These are phyloP conservation scores for Cardinalis cardinalis DNA, from an alignment of 2,113 vertebrate genomes.

Conservation along the genomic window DNA sequence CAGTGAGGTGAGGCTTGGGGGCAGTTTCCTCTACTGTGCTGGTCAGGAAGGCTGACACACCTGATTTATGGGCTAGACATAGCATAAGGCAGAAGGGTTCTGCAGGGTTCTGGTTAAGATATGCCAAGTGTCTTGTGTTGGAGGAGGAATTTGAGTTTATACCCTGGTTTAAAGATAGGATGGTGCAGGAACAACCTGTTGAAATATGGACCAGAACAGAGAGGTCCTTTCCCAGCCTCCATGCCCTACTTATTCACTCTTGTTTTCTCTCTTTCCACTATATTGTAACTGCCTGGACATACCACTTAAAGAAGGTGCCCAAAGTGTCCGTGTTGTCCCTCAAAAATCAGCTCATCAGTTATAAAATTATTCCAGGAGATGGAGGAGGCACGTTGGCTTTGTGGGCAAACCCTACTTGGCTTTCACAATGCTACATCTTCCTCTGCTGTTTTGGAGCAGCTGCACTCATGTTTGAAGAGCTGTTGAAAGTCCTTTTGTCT, in stretches of 20 bases:
- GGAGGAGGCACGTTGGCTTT: neutral
- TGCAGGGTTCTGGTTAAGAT: neutral
- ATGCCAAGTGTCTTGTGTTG: neutral
- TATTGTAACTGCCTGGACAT: neutral
- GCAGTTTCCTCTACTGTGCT: neutral
- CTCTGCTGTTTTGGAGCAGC: neutral
- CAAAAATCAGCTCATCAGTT: neutral
- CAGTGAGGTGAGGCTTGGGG: fast-evolving
- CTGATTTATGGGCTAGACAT: neutral
- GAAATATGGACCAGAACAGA: fast-evolving
- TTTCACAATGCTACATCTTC: neutral
- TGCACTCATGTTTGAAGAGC: neutral
- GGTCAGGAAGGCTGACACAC: neutral
- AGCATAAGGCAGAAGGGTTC: neutral
- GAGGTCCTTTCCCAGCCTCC: neutral
- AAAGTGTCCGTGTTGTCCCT: neutral
- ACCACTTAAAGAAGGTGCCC: neutral
- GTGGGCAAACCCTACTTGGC: neutral
- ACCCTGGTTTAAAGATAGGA: neutral
- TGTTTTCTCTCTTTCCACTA: neutral
- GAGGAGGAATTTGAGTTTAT: neutral
- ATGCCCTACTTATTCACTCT: fast-evolving
- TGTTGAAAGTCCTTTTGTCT: neutral
- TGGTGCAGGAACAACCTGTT: neutral
- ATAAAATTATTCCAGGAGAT: neutral